Evolutionary conservation across 2,888 invertebrate species (phyloP).

Genomic region (Nymphalis polychloros): DNA sequence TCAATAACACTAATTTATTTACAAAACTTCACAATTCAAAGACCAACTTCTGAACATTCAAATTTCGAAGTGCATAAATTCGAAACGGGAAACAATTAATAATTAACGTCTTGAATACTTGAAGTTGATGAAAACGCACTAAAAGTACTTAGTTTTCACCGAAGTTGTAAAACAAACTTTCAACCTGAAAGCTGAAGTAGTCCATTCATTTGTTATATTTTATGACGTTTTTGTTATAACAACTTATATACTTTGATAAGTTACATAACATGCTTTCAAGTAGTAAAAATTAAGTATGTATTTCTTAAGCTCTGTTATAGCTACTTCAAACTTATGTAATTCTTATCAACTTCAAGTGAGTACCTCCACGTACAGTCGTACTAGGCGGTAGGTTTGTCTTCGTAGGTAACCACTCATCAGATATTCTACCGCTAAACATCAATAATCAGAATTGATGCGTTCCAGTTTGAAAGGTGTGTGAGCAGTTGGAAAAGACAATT

Average conservation of each 20-base stretch:
- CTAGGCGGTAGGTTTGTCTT: too few species aligned
- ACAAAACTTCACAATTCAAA: too few species aligned
- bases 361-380: too few species aligned
- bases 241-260: not conserved
- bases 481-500: too few species aligned
- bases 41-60: not conserved
- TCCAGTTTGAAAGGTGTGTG: too few species aligned
- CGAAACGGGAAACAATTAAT: slow-evolving; percentile 1
- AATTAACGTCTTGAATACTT: not conserved
- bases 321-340: too few species aligned
- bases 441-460: too few species aligned
- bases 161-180: slow-evolving; percentile 10
- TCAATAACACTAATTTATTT: too few species aligned
- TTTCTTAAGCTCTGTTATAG: too few species aligned
- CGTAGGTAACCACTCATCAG: too few species aligned
- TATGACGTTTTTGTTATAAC: not conserved
- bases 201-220: not conserved
- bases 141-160: not conserved
- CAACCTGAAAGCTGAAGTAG: not conserved
- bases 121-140: slow-evolving; percentile 2
- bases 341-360: too few species aligned
- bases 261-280: slow-evolving; percentile 2
- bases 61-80: not conserved
- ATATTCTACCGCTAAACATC: too few species aligned
- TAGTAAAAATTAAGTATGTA: not conserved